These are phyloP conservation scores for Noctua pronuba DNA, from an alignment of 2,888 invertebrate genomes.

Conservation along the genomic window DNA sequence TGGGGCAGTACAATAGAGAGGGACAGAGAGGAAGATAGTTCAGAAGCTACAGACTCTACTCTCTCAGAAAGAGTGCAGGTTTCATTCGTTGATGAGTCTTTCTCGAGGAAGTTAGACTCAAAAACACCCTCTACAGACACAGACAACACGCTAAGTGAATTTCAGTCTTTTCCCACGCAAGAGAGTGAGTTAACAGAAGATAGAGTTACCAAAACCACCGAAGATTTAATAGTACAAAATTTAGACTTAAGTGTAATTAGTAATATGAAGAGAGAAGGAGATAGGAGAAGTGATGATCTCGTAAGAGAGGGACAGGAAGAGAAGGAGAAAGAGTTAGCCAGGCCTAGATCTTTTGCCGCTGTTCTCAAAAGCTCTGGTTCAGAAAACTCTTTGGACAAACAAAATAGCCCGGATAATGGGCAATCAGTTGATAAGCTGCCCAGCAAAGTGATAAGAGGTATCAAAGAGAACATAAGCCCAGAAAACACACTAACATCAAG, in stretches of 20 bases:
- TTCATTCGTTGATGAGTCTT: slow-evolving; percentile 86
- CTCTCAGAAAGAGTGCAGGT: slow-evolving; percentile 87
- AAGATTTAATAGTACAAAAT: slow-evolving; percentile 88
- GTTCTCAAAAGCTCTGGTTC: slow-evolving; percentile 86
- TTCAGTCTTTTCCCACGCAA: slow-evolving; percentile 81
- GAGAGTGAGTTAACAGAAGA: slow-evolving; percentile 71
- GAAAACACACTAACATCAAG: slow-evolving; percentile 90
- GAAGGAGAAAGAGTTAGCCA: slow-evolving; percentile 74
- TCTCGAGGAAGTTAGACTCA: slow-evolving; percentile 85
- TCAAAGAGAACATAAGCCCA: slow-evolving; percentile 92
- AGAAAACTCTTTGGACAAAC: slow-evolving; percentile 85
- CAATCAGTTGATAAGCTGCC: slow-evolving; percentile 88
- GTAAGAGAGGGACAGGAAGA: slow-evolving; percentile 73
- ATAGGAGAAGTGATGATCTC: slow-evolving; percentile 80
- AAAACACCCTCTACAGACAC: slow-evolving; percentile 88
- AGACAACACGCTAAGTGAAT: slow-evolving; percentile 87
- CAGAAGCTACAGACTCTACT: slow-evolving; percentile 86
- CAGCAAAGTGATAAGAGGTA: slow-evolving; percentile 89
- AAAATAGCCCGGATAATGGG: slow-evolving; percentile 82
- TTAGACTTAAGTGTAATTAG: slow-evolving; percentile 86
- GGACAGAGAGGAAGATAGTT: slow-evolving; percentile 82
- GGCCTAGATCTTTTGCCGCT: slow-evolving; percentile 86
- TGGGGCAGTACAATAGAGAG: slow-evolving; percentile 85
- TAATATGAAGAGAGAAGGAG: slow-evolving; percentile 68
- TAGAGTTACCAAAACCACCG: slow-evolving; percentile 88